A percentile compares a stretch with the other conserved stretches of the same genome.
phyloP scores from a whole-genome alignment of 2,113 vertebrate genomes.

The Caloenas nicobarica region DNA sequence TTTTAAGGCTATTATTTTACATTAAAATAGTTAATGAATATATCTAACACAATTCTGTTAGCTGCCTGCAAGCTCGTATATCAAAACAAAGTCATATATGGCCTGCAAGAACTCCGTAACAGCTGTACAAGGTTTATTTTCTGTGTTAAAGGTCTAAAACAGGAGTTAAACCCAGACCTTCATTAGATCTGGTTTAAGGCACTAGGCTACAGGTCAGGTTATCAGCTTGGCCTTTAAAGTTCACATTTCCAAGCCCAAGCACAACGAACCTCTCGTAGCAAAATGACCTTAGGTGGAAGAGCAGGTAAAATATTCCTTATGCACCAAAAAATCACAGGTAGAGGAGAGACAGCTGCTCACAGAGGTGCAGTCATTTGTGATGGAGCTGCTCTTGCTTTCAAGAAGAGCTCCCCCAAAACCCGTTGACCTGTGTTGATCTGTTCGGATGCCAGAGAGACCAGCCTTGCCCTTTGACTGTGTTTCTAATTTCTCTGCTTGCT shows the following conservation, averaged over 20 bases:
- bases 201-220: background rate
- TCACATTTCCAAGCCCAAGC: background rate
- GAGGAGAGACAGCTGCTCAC: background rate
- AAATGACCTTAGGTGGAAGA: background rate
- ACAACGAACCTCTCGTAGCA: background rate
- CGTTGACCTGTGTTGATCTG: fast-evolving
- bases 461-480: background rate
- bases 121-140: background rate
- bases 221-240: background rate
- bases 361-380: background rate
- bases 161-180: background rate
- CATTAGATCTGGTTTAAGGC: background rate
- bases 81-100: background rate
- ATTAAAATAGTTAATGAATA: background rate
- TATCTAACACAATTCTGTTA: background rate
- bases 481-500: background rate
- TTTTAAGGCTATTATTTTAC: background rate
- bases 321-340: too few species aligned
- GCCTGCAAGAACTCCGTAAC: background rate
- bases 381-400: background rate
- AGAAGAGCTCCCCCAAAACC: background rate
- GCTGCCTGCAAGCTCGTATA: background rate
- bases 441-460: background rate
- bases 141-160: background rate
- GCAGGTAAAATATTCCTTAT: background rate